Base-by-base conservation (phyloP, 2,113 vertebrate species). In the Cinclus cinclus region DNA sequence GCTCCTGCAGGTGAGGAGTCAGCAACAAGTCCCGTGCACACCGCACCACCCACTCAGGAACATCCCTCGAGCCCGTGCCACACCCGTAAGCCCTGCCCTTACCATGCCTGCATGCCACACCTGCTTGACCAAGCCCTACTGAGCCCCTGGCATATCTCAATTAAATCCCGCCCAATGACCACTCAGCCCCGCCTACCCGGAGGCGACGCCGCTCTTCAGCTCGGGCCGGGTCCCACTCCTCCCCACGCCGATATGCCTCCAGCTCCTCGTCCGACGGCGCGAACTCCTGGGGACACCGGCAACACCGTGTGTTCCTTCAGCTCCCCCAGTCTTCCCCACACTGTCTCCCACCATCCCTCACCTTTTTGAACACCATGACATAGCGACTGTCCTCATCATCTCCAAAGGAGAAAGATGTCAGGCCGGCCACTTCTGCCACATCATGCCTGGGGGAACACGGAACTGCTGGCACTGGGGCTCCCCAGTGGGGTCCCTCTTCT, bases 61-160 rank as follows among this genome's bases (percentile, higher is more conserved):
- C 63, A 9, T 53, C 30, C 42, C 25, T 19, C 7, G 1, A 41
- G 3, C 9, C 23, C 3, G 2, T 11, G 6, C 16, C 67, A 35
- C 39, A 44, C 58, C 68, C 11, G 2, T 20, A 44, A 37, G 3
- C 35, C 25, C 21, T 2, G 3, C 30, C 16, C 7, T 4, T 18
- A 15, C 6, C 8, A 2, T 1, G 3, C 0, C 0, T 0, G 3
- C 11, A 4, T 7, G 23, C 53, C 65, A 41, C 31, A 20, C 55
- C 37, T 10, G 20, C 1, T 19, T 30, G 19, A 15, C 55, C 31
- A 15, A 2, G 3, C 27, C 58, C 56, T 21, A 7, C 0, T n/a
- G 6, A 8, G 21, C 39, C 39, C 13, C 10, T 2, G 24, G 30
- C 31, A 50, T 1, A 7, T 6, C 3, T 13, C 39, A 7, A 11